phyloP scores from a whole-genome alignment of 2,113 vertebrate genomes.

The Phrynocephalus versicolor region DNA sequence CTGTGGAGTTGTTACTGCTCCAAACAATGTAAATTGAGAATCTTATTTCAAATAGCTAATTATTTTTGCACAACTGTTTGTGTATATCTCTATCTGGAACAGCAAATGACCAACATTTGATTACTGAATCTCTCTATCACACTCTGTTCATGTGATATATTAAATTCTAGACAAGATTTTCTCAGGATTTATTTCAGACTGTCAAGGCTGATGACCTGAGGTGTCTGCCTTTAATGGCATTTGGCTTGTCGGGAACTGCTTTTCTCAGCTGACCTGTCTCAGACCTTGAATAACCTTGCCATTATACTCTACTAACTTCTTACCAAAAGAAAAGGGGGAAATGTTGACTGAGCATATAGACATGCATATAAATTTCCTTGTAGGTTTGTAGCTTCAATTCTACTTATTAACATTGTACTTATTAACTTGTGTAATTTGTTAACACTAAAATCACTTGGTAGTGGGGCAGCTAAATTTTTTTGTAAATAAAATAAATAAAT shows the following conservation, averaged over 20 bases:
- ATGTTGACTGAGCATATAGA: neutral
- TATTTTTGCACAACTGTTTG: neutral
- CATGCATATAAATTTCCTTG: neutral
- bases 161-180: neutral
- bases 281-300: slow-evolving; percentile 9
- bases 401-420: too few species aligned
- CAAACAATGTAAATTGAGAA: neutral
- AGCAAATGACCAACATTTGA: neutral
- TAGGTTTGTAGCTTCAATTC: neutral
- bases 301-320: neutral
- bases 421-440: neutral
- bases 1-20: neutral
- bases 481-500: neutral
- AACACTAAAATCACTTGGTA: neutral
- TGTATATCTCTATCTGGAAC: neutral
- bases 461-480: too few species aligned
- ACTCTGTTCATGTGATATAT: neutral
- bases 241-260: neutral
- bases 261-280: slow-evolving; percentile 29
- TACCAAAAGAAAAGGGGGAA: neutral
- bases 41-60: neutral
- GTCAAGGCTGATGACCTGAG: neutral
- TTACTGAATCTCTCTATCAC: neutral
- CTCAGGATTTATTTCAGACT: neutral
- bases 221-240: slow-evolving; percentile 16